Base-by-base conservation (phyloP, 2,888 invertebrate species). In the Meteorus colon region DNA sequence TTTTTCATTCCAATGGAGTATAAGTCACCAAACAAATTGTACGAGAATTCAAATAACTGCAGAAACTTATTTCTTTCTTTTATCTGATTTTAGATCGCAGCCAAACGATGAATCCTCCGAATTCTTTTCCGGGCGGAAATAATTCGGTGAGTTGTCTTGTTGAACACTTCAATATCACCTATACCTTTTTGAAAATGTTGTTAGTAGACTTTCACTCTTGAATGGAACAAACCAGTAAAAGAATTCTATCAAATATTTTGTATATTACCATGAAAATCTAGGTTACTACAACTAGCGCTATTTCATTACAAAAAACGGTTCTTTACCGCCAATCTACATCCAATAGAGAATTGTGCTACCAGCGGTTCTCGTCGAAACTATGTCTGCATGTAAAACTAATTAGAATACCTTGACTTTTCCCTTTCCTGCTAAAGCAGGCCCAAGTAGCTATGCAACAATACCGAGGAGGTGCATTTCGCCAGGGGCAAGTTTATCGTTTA, bases 401-500 rank as follows among this genome's bases (percentile, higher is more conserved):
- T 69, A 51, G 55, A 66, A 60, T 60, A 76, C 62, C 69, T 73
- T 62, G 67, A 60, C 67, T 27, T 83, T 82, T 84, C 89, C 89
- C 86, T 84, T 78, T 84, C 89, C 88, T 89, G 89, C 89, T 76
- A 51, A 84, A 75, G 89, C 89, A 89, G 89, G 88, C 84, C 78
- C 83, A 86, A 89, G 88, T 89, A 89, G 89, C 89, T 89, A 89
- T 89, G 87, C 89, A 89, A 89, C 86, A 86, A 89, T 89, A 89
- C 89, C 88, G 88, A 89, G 89, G 89, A 88, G 85, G 89, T 89
- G 87, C 87, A 83, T 88, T 88, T 88, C 85, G 84, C 88, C 89
- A 89, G 88, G 89, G 89, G 85, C 89, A 87, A 88, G 88, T 85
- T 87, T 87, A 86, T 88, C 84, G 83, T 88, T 87, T 88, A 84